phyloP scores from a whole-genome alignment of 2,113 vertebrate species.

The Chloropsis cyanopogon region DNA sequence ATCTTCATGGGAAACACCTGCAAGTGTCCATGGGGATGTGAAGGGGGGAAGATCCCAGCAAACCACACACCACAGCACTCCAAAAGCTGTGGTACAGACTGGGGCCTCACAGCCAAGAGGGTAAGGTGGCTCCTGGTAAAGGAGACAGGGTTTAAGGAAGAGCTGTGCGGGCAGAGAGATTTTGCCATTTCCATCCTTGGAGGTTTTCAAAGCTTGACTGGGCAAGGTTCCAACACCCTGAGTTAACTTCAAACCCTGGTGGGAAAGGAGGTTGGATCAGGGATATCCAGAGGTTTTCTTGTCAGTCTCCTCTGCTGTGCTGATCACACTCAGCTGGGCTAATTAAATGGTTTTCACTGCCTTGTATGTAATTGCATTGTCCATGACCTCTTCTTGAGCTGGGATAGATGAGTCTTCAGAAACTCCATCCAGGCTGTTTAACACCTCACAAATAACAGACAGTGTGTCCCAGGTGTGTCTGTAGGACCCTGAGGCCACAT shows the following conservation, averaged over 20 bases:
- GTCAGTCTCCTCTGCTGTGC: not conserved
- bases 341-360: not conserved
- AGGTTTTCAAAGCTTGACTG: not conserved
- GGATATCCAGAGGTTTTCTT: not conserved
- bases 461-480: not conserved
- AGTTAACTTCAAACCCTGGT: not conserved
- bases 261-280: not conserved
- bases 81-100: not conserved
- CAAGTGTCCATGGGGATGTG: rapidly evolving
- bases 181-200: not conserved
- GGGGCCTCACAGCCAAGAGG: not conserved
- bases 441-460: not conserved
- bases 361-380: rapidly evolving
- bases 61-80: not conserved
- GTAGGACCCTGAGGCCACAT: not conserved
- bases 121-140: not conserved
- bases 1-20: rapidly evolving
- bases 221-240: not conserved
- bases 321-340: not conserved
- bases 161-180: not conserved
- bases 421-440: not conserved
- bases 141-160: not conserved
- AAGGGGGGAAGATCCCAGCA: not conserved
- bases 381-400: not conserved
- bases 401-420: not conserved